Evolutionary conservation across 2,797 vertebrate species (phyloP).

Genomic region (Benthosema pterotum): DNA sequence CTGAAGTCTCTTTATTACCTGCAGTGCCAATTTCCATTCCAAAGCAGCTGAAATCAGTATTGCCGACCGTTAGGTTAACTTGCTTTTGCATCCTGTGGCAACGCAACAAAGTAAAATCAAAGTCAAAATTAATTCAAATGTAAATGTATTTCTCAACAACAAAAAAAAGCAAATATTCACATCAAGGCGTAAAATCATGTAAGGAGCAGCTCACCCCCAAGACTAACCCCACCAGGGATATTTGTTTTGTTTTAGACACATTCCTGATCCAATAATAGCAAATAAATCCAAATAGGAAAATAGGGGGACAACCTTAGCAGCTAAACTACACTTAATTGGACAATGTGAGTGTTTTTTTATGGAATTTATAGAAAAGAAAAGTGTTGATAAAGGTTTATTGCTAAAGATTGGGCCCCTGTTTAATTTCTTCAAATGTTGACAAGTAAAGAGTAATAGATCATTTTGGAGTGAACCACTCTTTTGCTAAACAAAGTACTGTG

Average conservation of each 20-base stretch:
- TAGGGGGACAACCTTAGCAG: too few relatives aligned
- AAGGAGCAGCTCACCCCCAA: too few relatives aligned
- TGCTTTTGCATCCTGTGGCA: not conserved
- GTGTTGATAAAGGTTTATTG: too few relatives aligned
- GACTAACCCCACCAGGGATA: too few relatives aligned
- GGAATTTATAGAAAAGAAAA: too few relatives aligned
- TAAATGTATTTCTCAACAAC: not conserved
- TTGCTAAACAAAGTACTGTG: not conserved
- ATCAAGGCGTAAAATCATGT: not conserved
- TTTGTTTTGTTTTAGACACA: too few relatives aligned
- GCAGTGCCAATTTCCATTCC: slow-evolving; percentile 3
- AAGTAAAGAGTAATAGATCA: not conserved
- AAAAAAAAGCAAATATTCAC: not conserved
- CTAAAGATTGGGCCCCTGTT: too few relatives aligned
- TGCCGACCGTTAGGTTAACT: slow-evolving; percentile 14
- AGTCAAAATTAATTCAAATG: slow-evolving; percentile 6
- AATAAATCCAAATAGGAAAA: too few relatives aligned
- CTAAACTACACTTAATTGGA: too few relatives aligned
- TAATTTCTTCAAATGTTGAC: too few relatives aligned
- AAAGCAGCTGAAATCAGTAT: slow-evolving; percentile 21
- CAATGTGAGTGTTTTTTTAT: too few relatives aligned
- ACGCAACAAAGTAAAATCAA: not conserved
- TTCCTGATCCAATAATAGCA: too few relatives aligned
- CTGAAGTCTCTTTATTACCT: slow-evolving; percentile 39
- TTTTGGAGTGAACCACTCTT: not conserved